Evolutionary conservation across 2,797 vertebrate genomes (phyloP).

Genomic region (Sebastes hubbsi): DNA sequence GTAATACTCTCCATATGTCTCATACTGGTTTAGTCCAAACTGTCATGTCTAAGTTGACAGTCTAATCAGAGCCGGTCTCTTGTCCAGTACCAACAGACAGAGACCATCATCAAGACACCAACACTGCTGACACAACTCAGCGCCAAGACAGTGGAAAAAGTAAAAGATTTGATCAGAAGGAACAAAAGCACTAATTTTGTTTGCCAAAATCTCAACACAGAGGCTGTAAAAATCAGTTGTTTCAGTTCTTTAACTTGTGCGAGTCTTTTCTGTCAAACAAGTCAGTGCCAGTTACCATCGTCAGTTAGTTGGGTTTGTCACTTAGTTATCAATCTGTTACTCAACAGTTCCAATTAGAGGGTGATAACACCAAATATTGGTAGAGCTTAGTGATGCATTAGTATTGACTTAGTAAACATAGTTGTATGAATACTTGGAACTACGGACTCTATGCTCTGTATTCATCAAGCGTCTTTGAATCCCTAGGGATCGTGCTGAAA

Average conservation of each 20-base stretch:
- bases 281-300: not conserved
- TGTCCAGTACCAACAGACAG: constrained; percentile 38
- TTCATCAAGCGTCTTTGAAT: not conserved
- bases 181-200: constrained; percentile 4
- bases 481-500: not conserved
- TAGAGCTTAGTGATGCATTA: not conserved
- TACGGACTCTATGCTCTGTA: not conserved
- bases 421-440: not conserved
- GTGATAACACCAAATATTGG: not conserved
- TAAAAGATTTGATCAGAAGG: not conserved
- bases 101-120: constrained; percentile 24
- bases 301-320: not conserved
- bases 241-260: not conserved
- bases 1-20: constrained; percentile 70
- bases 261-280: not conserved
- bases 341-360: not conserved
- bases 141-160: not conserved
- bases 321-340: not conserved
- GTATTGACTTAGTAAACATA: not conserved
- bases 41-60: constrained; percentile 68
- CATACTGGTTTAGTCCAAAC: constrained; percentile 50
- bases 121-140: not conserved
- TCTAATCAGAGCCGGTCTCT: constrained; percentile 80
- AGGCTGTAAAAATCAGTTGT: not conserved
- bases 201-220: not conserved